phyloP scores from a whole-genome alignment of 1,140 invertebrate genomes.

The Diuraphis noxia region DNA sequence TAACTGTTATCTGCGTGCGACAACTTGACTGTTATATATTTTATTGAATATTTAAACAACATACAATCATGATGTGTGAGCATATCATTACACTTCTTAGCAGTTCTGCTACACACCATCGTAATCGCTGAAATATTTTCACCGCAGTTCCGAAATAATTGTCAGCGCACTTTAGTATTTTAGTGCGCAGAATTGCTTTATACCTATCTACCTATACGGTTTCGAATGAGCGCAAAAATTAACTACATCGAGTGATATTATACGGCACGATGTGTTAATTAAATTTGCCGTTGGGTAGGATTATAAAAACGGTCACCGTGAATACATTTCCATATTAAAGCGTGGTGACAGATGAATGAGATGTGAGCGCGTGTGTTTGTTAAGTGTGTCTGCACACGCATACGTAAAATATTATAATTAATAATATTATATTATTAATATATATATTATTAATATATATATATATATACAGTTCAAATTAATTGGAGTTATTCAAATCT shows the following conservation, averaged over 20 bases:
- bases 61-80: too few relatives aligned
- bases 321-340: constrained; percentile 18
- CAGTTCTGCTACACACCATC: too few relatives aligned
- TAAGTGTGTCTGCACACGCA: background rate
- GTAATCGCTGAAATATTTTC: background rate
- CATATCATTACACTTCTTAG: too few relatives aligned
- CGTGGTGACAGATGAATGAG: background rate
- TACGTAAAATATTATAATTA: background rate
- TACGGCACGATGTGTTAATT: constrained; percentile 3
- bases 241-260: background rate
- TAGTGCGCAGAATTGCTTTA: background rate
- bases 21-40: too few relatives aligned
- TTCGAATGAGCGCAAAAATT: background rate
- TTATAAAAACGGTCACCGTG: background rate
- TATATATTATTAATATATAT: too few relatives aligned
- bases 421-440: background rate
- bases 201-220: background rate
- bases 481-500: background rate
- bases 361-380: background rate
- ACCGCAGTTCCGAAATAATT: background rate
- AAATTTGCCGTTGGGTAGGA: background rate
- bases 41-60: too few relatives aligned
- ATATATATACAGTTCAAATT: background rate
- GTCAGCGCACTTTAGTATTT: background rate
- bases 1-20: too few relatives aligned